Conservation (phyloP, 2,888 invertebrate species). For the Pollenia griseotomentosa region DNA sequence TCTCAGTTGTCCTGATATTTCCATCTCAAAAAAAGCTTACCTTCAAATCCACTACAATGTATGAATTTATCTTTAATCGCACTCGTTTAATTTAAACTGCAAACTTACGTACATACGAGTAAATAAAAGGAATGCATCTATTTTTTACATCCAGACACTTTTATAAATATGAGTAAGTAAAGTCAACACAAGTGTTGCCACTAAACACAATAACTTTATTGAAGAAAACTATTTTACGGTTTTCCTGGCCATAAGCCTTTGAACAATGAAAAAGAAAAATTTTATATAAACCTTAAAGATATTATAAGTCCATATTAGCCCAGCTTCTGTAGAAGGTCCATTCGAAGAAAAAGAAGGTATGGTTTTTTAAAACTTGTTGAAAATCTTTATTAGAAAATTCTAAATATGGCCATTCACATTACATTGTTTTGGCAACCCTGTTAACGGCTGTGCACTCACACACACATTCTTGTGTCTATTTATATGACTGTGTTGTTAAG, state of each 20-base stretch:
- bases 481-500: conserved; percentile 67
- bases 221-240: too few species aligned
- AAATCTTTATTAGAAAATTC: too few species aligned
- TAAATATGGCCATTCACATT: too few species aligned
- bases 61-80: conserved; percentile 48
- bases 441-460: neutral
- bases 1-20: conserved; percentile 30
- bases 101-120: neutral
- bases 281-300: too few species aligned
- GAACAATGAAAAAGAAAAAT: too few species aligned
- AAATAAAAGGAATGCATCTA: neutral
- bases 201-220: neutral
- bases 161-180: neutral
- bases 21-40: conserved; percentile 14
- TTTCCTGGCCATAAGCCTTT: too few species aligned
- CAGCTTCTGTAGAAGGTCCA: too few species aligned
- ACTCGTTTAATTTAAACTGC: conserved; percentile 6
- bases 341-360: too few species aligned
- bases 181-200: neutral
- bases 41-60: conserved; percentile 47
- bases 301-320: too few species aligned
- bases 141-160: neutral
- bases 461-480: conserved; percentile 1
- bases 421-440: conserved; percentile 4
- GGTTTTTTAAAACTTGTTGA: too few species aligned